Conservation (phyloP, 2,797 vertebrate genomes). For the Pampus argenteus region DNA sequence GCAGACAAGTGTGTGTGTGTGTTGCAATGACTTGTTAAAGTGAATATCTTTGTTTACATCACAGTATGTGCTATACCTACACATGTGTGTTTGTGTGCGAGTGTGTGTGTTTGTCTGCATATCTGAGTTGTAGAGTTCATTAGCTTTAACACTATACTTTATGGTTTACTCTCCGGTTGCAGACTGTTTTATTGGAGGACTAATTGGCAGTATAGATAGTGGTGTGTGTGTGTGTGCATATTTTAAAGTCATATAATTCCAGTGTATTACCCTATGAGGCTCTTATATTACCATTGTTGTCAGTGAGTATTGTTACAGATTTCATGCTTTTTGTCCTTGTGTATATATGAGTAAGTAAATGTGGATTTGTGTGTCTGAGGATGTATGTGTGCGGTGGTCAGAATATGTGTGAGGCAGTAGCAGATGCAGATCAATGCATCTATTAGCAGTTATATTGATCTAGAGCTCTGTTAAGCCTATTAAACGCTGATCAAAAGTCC, state of each 20-base stretch:
- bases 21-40: neutral
- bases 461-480: conserved; percentile 63
- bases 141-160: conserved; percentile 61
- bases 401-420: conserved; percentile 28
- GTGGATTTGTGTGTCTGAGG: conserved; percentile 25
- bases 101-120: conserved; percentile 49
- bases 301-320: conserved; percentile 9
- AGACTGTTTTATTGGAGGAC: conserved; percentile 62
- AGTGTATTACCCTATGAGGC: conserved; percentile 10
- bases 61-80: conserved; percentile 29
- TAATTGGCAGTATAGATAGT: conserved; percentile 72
- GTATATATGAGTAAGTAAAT: neutral
- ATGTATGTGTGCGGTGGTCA: conserved; percentile 19
- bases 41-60: conserved; percentile 45
- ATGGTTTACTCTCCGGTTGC: conserved; percentile 51
- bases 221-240: conserved; percentile 2
- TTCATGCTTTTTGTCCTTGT: conserved; percentile 24
- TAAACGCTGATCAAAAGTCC: conserved; percentile 74
- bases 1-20: neutral
- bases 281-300: conserved; percentile 15
- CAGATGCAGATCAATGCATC: conserved; percentile 73
- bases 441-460: conserved; percentile 77
- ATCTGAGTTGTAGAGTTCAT: conserved; percentile 62
- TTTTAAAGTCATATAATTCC: conserved; percentile 37
- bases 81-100: conserved; percentile 24